Conservation (phyloP, 2,888 invertebrate species). For the Charanyca ferruginea region DNA sequence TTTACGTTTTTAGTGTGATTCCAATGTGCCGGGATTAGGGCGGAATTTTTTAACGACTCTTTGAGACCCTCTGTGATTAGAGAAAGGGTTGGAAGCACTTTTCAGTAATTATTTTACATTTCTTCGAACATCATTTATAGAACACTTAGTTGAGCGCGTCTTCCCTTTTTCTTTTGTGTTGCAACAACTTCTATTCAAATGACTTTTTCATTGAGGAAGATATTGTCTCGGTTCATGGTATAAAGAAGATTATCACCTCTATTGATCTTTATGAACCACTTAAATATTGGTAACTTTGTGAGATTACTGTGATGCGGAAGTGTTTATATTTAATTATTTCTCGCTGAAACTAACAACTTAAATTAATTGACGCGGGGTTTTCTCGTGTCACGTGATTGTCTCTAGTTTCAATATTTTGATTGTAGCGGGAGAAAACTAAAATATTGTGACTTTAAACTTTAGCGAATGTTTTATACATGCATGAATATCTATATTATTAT, state of each 20-base stretch:
- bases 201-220: slow-evolving; percentile 54
- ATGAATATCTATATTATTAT: too few species aligned
- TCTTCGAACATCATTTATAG: slow-evolving; percentile 77
- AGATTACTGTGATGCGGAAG: slow-evolving; percentile 52
- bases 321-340: slow-evolving; percentile 69
- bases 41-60: slow-evolving; percentile 85
- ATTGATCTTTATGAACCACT: slow-evolving; percentile 25
- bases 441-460: slow-evolving; percentile 1
- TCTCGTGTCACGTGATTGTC: slow-evolving; percentile 60
- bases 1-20: slow-evolving; percentile 89
- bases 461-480: neutral
- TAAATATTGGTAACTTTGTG: slow-evolving; percentile 35
- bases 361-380: slow-evolving; percentile 74
- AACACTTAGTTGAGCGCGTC: slow-evolving; percentile 70
- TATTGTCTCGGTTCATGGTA: slow-evolving; percentile 40
- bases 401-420: slow-evolving; percentile 44
- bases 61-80: slow-evolving; percentile 83
- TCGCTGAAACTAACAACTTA: slow-evolving; percentile 70
- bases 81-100: slow-evolving; percentile 88
- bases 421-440: slow-evolving; percentile 29
- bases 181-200: slow-evolving; percentile 65
- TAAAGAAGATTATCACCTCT: slow-evolving; percentile 28
- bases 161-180: slow-evolving; percentile 70
- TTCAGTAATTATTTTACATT: slow-evolving; percentile 88
- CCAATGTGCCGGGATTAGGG: slow-evolving; percentile 85